These are phyloP conservation scores for Pogoniulus pusillus DNA, from an alignment of 2,797 vertebrate genomes.

Conservation along the genomic window DNA sequence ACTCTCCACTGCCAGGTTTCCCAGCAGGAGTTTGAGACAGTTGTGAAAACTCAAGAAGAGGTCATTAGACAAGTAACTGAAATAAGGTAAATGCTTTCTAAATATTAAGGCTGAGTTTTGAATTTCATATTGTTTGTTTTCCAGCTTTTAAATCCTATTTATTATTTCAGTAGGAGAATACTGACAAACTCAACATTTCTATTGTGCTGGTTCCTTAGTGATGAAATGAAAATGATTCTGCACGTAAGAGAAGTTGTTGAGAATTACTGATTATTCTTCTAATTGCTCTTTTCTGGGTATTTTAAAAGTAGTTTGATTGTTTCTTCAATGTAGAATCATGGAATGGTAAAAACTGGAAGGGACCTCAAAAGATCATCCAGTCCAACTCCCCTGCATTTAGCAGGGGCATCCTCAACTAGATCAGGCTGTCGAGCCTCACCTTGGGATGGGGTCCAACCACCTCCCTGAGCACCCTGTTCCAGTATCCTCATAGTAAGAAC, in stretches of 20 bases:
- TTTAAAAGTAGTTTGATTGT: background rate
- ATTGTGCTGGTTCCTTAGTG: background rate
- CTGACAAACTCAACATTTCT: background rate
- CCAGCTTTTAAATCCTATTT: background rate
- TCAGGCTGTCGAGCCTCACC: too few relatives aligned
- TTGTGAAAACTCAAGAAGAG: slow-evolving; percentile 88
- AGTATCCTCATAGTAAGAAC: too few relatives aligned
- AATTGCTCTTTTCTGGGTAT: too few relatives aligned
- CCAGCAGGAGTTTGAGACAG: slow-evolving; percentile 81
- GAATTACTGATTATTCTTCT: background rate
- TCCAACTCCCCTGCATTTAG: too few relatives aligned
- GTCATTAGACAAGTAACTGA: slow-evolving; percentile 88
- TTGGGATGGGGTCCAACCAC: too few relatives aligned
- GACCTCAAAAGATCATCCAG: too few relatives aligned
- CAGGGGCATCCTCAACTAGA: too few relatives aligned
- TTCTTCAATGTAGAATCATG: background rate
- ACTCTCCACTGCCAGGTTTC: slow-evolving; percentile 56
- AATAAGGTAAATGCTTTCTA: slow-evolving; percentile 81
- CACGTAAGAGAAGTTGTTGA: background rate
- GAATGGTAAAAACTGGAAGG: too few relatives aligned
- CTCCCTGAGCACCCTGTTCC: too few relatives aligned
- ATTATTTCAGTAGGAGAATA: background rate
- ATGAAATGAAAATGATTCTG: background rate
- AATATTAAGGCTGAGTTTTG: background rate
- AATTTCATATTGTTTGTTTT: background rate